These are phyloP conservation scores for Cottus gobio DNA, from an alignment of 2,113 vertebrate species.

Conservation along the genomic window DNA sequence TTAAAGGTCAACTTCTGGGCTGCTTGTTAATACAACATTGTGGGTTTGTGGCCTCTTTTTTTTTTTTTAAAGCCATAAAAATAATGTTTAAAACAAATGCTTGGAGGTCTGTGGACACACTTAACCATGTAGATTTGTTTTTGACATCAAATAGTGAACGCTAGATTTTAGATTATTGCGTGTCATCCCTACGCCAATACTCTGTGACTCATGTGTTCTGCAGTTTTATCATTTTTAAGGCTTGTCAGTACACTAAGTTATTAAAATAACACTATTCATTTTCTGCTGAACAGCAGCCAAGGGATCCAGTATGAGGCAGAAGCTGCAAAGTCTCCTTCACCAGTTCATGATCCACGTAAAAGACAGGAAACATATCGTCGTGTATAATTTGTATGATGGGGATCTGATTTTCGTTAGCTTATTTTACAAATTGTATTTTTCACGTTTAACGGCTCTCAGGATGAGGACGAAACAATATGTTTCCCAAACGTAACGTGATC, in stretches of 20 bases:
- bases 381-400: too few species aligned
- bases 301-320: neutral
- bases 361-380: neutral
- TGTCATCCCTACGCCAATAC: neutral
- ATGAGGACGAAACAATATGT: neutral
- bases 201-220: neutral
- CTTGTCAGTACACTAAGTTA: neutral
- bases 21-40: slow-evolving; percentile 26
- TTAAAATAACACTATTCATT: neutral
- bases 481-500: neutral
- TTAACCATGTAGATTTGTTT: neutral
- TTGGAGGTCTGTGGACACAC: neutral
- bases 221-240: neutral
- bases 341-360: neutral
- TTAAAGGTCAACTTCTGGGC: slow-evolving; percentile 34
- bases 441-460: neutral
- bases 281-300: neutral
- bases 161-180: neutral
- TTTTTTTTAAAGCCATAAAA: slow-evolving; percentile 21
- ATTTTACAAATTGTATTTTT: neutral
- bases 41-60: slow-evolving; percentile 48
- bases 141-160: neutral
- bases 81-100: slow-evolving; percentile 37
- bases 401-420: neutral
- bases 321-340: neutral